Conservation (phyloP, 1,140 invertebrate species). For the Brachionus koreanus region DNA sequence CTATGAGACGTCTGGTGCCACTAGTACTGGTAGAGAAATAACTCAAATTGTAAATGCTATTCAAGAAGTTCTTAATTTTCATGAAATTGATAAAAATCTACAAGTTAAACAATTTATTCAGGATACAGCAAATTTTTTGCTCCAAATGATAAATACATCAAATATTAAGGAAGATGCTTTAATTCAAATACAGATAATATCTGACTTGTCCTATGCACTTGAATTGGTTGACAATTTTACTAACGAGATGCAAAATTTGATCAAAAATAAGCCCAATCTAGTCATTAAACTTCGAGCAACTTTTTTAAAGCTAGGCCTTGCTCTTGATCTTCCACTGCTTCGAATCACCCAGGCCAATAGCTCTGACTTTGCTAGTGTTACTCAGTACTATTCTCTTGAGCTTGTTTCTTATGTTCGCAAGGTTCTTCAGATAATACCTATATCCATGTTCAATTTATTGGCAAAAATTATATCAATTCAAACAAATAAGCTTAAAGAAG, state of each 20-base stretch:
- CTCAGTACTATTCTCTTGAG: conserved; percentile 90
- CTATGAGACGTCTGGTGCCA: conserved; percentile 66
- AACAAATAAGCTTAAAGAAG: conserved; percentile 72
- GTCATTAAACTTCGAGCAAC: conserved; percentile 84
- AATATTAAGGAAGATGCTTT: conserved; percentile 88
- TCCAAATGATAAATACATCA: conserved; percentile 79
- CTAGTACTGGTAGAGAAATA: conserved; percentile 74
- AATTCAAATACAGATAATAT: conserved; percentile 59
- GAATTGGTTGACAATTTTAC: conserved; percentile 79
- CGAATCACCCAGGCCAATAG: conserved; percentile 88
- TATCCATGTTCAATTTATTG: conserved; percentile 86
- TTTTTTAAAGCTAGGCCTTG: conserved; percentile 83
- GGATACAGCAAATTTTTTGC: conserved; percentile 76
- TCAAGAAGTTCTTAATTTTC: conserved; percentile 83
- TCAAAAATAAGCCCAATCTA: conserved; percentile 78
- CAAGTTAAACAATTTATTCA: conserved; percentile 82
- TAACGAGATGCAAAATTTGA: conserved; percentile 78
- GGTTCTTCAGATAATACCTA: conserved; percentile 88
- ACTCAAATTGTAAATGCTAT: conserved; percentile 86
- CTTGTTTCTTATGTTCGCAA: conserved; percentile 85
- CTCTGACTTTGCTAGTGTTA: conserved; percentile 84
- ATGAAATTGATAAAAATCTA: conserved; percentile 79
- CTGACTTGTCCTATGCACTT: conserved; percentile 91
- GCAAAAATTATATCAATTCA: conserved; percentile 77
- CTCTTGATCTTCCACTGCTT: conserved; percentile 83